Evolutionary conservation across 1,140 invertebrate genomes (phyloP).

Genomic region (Drosophila dunni): DNA sequence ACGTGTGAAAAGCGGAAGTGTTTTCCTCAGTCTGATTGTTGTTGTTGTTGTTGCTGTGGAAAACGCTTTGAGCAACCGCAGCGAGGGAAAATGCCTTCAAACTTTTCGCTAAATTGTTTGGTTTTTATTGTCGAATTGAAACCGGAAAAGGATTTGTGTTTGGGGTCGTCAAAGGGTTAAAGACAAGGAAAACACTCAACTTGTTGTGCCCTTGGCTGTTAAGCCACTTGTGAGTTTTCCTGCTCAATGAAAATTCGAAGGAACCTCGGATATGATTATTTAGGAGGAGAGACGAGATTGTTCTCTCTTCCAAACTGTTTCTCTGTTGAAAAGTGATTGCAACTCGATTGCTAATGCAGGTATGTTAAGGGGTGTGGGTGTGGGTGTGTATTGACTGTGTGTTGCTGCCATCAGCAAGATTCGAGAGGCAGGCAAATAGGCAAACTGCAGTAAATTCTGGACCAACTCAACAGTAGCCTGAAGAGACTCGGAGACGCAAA

Average conservation of each 20-base stretch:
- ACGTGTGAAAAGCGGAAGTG: conserved; percentile 76
- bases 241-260: not conserved
- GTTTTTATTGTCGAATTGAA: conserved; percentile 37
- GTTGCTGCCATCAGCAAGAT: conserved; percentile 29
- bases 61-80: conserved; percentile 56
- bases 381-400: conserved; percentile 8
- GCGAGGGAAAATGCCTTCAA: conserved; percentile 49
- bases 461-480: conserved; percentile 12
- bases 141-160: conserved; percentile 40
- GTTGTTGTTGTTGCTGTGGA: conserved; percentile 17
- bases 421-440: conserved; percentile 38
- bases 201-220: conserved; percentile 51
- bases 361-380: conserved; percentile 12
- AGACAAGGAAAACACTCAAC: conserved; percentile 44
- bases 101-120: conserved; percentile 53
- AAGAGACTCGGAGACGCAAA: conserved; percentile 47
- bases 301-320: not conserved
- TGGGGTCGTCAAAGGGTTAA: conserved; percentile 31
- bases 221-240: conserved; percentile 36
- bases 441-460: not conserved
- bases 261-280: not conserved
- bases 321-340: conserved; percentile 8
- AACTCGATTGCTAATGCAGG: conserved; percentile 13
- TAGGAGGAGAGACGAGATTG: not conserved
- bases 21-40: conserved; percentile 30